These are phyloP conservation scores for Drosophila navojoa DNA, from an alignment of 1,140 invertebrate genomes.

Conservation along the genomic window DNA sequence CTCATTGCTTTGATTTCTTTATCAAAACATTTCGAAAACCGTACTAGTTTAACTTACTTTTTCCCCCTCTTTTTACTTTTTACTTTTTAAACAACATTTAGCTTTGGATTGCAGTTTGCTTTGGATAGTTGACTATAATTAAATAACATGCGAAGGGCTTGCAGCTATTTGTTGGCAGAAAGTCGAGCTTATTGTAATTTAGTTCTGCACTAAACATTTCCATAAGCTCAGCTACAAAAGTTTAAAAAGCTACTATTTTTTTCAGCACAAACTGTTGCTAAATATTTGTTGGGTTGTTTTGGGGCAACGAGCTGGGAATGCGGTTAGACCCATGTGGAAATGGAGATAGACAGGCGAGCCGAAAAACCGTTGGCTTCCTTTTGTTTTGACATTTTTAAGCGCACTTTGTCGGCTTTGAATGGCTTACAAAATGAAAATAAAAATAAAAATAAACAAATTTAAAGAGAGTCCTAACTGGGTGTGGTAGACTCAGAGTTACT, in stretches of 20 bases:
- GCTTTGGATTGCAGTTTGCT: not conserved
- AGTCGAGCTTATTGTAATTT: constrained; percentile 22
- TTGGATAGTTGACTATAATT: constrained; percentile 5
- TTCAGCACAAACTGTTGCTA: not conserved
- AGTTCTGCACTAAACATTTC: constrained; percentile 17
- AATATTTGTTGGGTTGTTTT: constrained; percentile 13
- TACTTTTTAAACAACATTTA: not conserved
- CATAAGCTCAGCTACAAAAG: constrained; percentile 9
- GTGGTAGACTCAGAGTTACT: not conserved
- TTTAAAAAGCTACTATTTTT: not conserved
- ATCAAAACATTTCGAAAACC: too few relatives aligned
- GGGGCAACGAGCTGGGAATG: constrained; percentile 12
- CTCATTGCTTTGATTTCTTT: too few relatives aligned
- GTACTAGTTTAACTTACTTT: too few relatives aligned
- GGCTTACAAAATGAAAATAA: constrained; percentile 21
- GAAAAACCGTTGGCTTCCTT: constrained; percentile 21
- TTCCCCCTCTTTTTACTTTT: not conserved
- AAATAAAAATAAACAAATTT: not conserved
- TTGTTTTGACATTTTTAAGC: constrained; percentile 70
- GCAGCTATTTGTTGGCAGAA: constrained; percentile 8
- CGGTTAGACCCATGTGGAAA: constrained; percentile 19
- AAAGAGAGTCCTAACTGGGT: not conserved
- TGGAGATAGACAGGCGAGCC: constrained; percentile 16
- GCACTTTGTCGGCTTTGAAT: constrained; percentile 69
- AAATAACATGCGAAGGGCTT: constrained; percentile 2